Evolutionary conservation across 2,113 vertebrate genomes (phyloP), one percentile per base, ranked within the genome.

Genomic region (Saguinus midas): DNA sequence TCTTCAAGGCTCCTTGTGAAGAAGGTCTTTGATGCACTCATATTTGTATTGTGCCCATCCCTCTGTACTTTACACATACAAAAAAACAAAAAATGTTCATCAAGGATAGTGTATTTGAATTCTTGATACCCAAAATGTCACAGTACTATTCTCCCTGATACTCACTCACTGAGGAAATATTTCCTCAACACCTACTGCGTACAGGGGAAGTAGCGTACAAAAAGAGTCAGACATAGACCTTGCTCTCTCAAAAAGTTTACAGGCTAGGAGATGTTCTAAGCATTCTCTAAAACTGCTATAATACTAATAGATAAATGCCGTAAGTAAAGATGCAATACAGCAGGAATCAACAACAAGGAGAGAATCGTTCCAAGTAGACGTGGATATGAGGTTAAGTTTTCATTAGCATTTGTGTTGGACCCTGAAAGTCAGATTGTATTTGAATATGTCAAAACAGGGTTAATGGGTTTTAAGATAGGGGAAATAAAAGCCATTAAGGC

Each of bases 61-160:
- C 4, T 78, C 40, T n/a, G 21, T n/a, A 12, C 14, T 90, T 92
- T 81, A 83, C 6, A 92, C 13, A 82, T 13, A 84, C 40, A 90
- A 76, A 20, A 40, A 82, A 94, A 89, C 70, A 55, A 43, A 68
- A 91, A 87, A 50, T n/a, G 9, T 89, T 91, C 90, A 93, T 13
- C 52, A 10, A 52, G 29, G 57, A 81, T 27, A 90, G 25, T 88
- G 13, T 76, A 23, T 82, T 85, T 45, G 92, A 93, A 82, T 57
- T 52, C 40, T 68, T 75, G 50, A 91, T 45, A 32, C 27, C 72
- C 91, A 93, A 66, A 48, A 90, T 72, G 25, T 20, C 16, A 23
- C n/a, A 87, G 80, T 92, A 85, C 70, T 43, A 87, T 91, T 89
- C 55, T 96, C 61, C 83, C 66, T 75, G 37, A 73, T 79, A 86